Evolutionary conservation across 2,797 vertebrate species (phyloP), one percentile per base, ranked within the genome.

Genomic region (Delichon dasypus): DNA sequence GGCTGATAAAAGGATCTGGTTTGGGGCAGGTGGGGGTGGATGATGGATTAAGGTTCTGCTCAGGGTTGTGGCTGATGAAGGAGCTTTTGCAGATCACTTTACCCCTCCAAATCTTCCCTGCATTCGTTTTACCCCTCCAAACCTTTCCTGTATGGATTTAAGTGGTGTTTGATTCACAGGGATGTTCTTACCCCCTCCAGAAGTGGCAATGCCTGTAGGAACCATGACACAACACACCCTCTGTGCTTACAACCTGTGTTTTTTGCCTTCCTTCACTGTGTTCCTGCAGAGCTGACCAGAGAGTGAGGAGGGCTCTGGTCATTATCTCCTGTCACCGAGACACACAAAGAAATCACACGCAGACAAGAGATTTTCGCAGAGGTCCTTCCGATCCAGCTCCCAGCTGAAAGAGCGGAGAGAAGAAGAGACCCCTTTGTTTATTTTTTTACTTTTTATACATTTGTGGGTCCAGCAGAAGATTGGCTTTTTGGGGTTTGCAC

Each of bases 81-180:
- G 50, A 26, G 18, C 14, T 84, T 65, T 25, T 61, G 18, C 18
- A 30, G 73, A 34, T 75, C 20, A 1, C 26, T 79, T 61, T 20
- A 10, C 9, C 30, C 18, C 45, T 64, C 38, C 29, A 48, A 29
- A n/a, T 15, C 36, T 50, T 3, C 10, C 12, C 72, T 50, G 36
- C 1, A 19, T 30, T 51, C 19, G 10, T 68, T 79, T 57, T 16
- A 7, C 8, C 22, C 11, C 34, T 45, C 38, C 57, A 48, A 17
- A 34, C 50, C 22, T 53, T 78, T 0, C 4, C 23, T 53, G 10
- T 0, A 0, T 22, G 65, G 30, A 40, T 47, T 60, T 32, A 3
- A 27, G 22, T 32, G 60, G 3, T 44, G 15, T 55, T 88, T 51
- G 26, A 34, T 48, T 47, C 20, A 1, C n/a, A 5, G 74, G 40